A percentile compares a stretch with the other conserved stretches of the same genome.
Conservation (phyloP, 2,113 vertebrate genomes). For the Limnothrissa miodon region DNA sequence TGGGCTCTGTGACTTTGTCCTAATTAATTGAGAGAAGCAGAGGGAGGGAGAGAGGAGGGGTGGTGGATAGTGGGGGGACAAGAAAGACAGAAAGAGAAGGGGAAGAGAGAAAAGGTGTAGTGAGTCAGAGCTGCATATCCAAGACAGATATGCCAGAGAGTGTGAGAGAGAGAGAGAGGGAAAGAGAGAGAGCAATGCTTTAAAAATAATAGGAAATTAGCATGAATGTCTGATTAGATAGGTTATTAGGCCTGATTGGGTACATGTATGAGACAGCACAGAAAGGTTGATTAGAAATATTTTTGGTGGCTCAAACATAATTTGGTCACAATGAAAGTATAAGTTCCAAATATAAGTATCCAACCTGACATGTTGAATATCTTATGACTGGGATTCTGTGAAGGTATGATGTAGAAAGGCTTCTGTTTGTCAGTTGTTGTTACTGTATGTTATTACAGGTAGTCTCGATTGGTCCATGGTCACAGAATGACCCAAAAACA, state of each 20-base stretch:
- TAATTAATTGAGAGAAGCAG: not conserved
- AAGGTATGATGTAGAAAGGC: no score
- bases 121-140: not conserved
- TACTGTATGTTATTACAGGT: not conserved
- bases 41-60: not conserved
- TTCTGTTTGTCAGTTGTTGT: not conserved
- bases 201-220: not conserved
- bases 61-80: not conserved
- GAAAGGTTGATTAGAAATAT: not conserved
- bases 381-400: no score
- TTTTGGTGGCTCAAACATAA: not conserved
- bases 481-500: no score
- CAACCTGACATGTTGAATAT: not conserved
- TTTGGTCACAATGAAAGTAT: not conserved
- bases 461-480: no score
- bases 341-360: no score
- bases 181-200: not conserved
- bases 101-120: not conserved
- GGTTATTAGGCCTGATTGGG: not conserved
- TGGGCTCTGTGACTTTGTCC: not conserved
- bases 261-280: not conserved
- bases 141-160: not conserved
- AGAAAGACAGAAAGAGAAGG: slow-evolving; percentile 15
- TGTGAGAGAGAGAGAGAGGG: no score
- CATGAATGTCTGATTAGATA: not conserved